Evolutionary conservation across 37 sponge, comb jelly and placozoan genomes (phyloP).

Genomic region (Aplysina aerophoba): DNA sequence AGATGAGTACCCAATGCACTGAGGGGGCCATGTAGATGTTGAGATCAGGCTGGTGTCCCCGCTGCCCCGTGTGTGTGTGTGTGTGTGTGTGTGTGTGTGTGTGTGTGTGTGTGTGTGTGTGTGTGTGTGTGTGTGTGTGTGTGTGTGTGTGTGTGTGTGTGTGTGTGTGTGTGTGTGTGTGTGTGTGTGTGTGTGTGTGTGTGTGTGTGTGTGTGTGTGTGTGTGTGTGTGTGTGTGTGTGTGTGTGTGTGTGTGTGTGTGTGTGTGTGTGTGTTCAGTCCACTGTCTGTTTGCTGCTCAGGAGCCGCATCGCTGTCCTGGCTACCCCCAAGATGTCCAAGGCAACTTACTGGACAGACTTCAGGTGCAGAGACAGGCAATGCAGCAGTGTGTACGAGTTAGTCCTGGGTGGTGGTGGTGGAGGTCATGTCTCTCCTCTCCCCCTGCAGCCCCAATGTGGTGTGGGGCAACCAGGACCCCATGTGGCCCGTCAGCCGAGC

Average conservation of each 20-base stretch:
- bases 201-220: constrained; percentile 25
- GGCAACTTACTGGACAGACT: constrained; percentile 72
- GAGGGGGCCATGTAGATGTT: no score
- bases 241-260: constrained; percentile 10
- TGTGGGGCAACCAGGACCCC: constrained; percentile 95
- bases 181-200: constrained; percentile 31
- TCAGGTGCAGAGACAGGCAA: constrained; percentile 42
- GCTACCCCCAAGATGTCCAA: constrained; percentile 66
- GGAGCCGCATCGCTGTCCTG: constrained; percentile 38
- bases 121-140: constrained; percentile 50
- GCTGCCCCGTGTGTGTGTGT: constrained; percentile 21
- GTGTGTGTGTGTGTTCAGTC: not conserved
- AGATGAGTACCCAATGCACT: no score
- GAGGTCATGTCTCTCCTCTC: not conserved
- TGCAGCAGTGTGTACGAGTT: not conserved
- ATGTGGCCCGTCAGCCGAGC: constrained; percentile 83
- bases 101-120: constrained; percentile 51
- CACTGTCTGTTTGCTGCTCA: constrained; percentile 1
- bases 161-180: constrained; percentile 41
- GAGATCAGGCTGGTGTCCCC: no score
- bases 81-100: constrained; percentile 49
- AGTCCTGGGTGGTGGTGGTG: not conserved
- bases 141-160: constrained; percentile 49
- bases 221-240: constrained; percentile 23
- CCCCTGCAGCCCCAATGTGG: constrained; percentile 64